Conservation (phyloP, 1,140 invertebrate species). For the Panagrolaimus sp. region DNA sequence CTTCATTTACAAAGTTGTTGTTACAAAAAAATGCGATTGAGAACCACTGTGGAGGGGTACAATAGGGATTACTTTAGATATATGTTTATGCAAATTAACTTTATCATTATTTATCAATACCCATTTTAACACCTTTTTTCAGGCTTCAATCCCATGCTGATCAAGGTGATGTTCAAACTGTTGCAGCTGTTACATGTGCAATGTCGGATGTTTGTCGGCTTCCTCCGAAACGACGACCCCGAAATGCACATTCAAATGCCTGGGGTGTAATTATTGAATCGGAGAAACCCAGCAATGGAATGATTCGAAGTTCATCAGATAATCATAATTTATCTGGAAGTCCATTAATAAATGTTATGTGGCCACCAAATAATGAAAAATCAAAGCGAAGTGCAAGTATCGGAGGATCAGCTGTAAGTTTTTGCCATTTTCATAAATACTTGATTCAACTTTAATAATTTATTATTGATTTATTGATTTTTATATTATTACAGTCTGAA, state of each 20-base stretch:
- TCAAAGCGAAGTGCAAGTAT: slow-evolving; percentile 9
- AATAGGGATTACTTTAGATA: too few species aligned
- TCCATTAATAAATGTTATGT: too few species aligned
- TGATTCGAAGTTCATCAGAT: background rate
- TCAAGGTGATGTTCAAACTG: background rate
- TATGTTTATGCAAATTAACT: too few species aligned
- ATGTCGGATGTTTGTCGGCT: background rate
- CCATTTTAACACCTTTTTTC: background rate
- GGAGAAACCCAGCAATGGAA: too few species aligned
- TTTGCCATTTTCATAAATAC: background rate
- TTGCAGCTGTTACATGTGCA: background rate
- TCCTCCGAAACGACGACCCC: background rate
- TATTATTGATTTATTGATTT: background rate
- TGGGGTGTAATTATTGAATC: too few species aligned
- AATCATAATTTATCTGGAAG: background rate
- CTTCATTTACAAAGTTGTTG: too few species aligned
- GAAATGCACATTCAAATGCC: background rate
- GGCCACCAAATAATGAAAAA: background rate
- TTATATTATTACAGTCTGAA: slow-evolving; percentile 2
- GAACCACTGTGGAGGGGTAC: too few species aligned
- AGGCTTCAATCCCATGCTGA: background rate
- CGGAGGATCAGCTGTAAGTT: background rate
- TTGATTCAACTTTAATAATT: background rate
- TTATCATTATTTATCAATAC: background rate
- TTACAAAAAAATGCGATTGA: too few species aligned